Evolutionary conservation across 2,888 invertebrate genomes (phyloP).

Genomic region (Catocala nupta): DNA sequence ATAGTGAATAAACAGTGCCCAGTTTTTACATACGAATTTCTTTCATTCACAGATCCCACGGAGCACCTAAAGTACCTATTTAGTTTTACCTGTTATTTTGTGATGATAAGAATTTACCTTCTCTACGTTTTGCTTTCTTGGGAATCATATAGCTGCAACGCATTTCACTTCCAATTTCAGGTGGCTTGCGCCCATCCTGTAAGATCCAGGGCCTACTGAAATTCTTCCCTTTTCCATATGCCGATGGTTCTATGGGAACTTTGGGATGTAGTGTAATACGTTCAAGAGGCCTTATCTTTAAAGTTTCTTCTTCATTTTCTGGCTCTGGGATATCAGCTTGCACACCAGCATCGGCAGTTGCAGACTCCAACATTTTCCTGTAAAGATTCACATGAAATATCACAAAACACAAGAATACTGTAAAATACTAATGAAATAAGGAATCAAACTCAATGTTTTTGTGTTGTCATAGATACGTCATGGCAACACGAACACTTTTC

Average conservation of each 20-base stretch:
- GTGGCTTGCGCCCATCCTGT: slow-evolving; percentile 75
- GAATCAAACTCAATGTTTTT: too few relatives aligned
- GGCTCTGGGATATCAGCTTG: slow-evolving; percentile 77
- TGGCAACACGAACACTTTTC: too few relatives aligned
- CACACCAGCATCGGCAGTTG: slow-evolving; percentile 61
- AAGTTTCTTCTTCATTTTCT: slow-evolving; percentile 57
- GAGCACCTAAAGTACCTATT: too few relatives aligned
- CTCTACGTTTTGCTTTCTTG: slow-evolving; percentile 60
- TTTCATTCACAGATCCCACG: too few relatives aligned
- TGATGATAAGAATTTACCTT: slow-evolving; percentile 56
- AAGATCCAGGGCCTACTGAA: slow-evolving; percentile 81
- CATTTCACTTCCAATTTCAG: slow-evolving; percentile 78
- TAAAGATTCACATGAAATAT: not conserved
- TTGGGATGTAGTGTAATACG: slow-evolving; percentile 76
- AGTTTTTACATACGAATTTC: too few relatives aligned
- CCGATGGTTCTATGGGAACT: slow-evolving; percentile 75
- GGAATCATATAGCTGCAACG: slow-evolving; percentile 67
- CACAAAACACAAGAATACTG: not conserved
- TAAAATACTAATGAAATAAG: not conserved
- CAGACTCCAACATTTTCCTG: slow-evolving; percentile 47
- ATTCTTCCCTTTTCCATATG: slow-evolving; percentile 75
- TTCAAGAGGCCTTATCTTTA: slow-evolving; percentile 76
- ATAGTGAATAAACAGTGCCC: too few relatives aligned
- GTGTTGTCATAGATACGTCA: too few relatives aligned
- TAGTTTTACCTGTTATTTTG: too few relatives aligned